phyloP scores from a whole-genome alignment of 1,140 invertebrate species.

The Aphelinus atriplicis region DNA sequence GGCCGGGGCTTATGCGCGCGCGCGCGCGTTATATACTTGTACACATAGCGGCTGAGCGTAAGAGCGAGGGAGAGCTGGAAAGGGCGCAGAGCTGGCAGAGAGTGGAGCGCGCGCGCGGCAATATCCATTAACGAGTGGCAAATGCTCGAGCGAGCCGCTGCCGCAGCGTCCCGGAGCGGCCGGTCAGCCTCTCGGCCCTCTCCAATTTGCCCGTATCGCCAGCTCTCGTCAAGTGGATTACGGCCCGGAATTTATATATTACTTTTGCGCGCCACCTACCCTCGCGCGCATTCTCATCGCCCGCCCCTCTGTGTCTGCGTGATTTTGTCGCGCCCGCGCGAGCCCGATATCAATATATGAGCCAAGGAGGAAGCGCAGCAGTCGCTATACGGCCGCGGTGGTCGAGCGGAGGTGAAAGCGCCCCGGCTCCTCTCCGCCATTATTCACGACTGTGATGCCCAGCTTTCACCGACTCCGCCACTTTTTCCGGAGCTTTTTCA shows the following conservation, averaged over 20 bases:
- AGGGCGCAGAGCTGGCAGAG: background rate
- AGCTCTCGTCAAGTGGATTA: slow-evolving; percentile 22
- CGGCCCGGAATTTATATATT: slow-evolving; percentile 35
- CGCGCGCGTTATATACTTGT: background rate
- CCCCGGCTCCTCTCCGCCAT: no score
- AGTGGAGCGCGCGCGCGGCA: slow-evolving; percentile 42
- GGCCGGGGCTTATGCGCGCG: slow-evolving; percentile 1
- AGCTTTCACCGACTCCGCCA: no score
- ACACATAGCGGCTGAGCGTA: background rate
- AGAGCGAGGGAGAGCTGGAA: background rate
- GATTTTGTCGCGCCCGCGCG: no score
- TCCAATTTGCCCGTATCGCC: slow-evolving; percentile 16
- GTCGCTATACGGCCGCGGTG: no score
- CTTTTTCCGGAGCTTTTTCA: no score
- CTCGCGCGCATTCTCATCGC: background rate
- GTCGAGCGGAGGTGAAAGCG: no score
- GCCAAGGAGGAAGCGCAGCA: no score
- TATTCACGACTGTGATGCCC: no score
- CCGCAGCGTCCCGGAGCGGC: background rate
- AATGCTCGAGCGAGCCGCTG: slow-evolving; percentile 34
- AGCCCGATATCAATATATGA: no score
- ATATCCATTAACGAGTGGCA: slow-evolving; percentile 55
- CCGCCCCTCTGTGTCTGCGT: no score
- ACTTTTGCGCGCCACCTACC: slow-evolving; percentile 14
- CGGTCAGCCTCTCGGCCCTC: slow-evolving; percentile 1